A percentile compares a stretch with the other conserved stretches of the same genome.
Evolutionary conservation across 2,888 invertebrate genomes (phyloP).

Genomic region (Patella caerulea): DNA sequence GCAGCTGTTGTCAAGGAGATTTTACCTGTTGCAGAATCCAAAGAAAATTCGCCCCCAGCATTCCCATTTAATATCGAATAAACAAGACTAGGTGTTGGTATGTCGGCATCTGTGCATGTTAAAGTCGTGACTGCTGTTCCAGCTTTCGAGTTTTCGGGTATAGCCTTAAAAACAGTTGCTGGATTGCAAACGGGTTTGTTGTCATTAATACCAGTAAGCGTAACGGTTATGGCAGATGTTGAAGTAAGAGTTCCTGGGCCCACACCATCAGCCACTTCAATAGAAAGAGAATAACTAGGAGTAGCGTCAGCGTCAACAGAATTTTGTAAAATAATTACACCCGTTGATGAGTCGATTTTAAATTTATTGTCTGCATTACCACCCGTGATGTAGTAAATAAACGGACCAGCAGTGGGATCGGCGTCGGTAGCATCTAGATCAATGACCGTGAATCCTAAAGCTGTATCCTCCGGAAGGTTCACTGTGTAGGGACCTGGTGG

Average conservation of each 20-base stretch:
- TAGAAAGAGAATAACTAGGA: constrained; percentile 39
- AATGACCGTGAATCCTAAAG: constrained; percentile 41
- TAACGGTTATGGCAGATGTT: constrained; percentile 38
- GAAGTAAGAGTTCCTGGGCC: constrained; percentile 37
- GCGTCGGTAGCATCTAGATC: constrained; percentile 47
- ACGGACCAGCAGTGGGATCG: constrained; percentile 42
- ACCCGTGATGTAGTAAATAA: constrained; percentile 46
- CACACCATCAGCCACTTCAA: constrained; percentile 47
- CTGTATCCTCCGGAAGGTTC: constrained; percentile 35
- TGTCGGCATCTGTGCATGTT: constrained; percentile 31
- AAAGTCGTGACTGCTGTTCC: constrained; percentile 25
- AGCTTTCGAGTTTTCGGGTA: constrained; percentile 32
- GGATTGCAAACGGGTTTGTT: constrained; percentile 45
- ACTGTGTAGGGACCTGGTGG: constrained; percentile 68
- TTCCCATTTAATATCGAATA: constrained; percentile 35
- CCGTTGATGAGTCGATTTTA: constrained; percentile 45
- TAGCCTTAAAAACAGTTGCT: constrained; percentile 21
- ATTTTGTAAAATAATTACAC: constrained; percentile 41
- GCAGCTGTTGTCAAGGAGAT: constrained; percentile 31
- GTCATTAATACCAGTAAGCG: constrained; percentile 46
- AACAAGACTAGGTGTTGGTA: constrained; percentile 24
- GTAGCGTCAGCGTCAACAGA: constrained; percentile 46
- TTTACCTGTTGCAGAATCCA: constrained; percentile 40
- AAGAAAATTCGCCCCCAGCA: constrained; percentile 35
- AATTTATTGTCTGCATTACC: constrained; percentile 49